Conservation (phyloP, 2,113 vertebrate genomes). For the Entomyzon cyanotis region DNA sequence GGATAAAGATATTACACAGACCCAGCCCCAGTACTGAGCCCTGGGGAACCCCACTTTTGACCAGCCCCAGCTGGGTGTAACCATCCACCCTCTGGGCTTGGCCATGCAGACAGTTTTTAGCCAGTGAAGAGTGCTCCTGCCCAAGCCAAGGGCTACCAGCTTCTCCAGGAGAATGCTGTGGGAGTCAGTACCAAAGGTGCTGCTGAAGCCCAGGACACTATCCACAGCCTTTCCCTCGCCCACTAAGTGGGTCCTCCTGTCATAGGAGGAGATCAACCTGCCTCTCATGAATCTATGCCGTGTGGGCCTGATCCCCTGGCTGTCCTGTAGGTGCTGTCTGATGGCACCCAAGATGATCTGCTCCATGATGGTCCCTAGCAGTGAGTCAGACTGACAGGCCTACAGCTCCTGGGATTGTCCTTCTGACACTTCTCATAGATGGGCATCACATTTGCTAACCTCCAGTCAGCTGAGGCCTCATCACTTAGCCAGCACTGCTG, state of each 20-base stretch:
- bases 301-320: not conserved
- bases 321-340: not conserved
- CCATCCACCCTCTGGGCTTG: not conserved
- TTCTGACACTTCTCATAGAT: fast-evolving
- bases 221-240: not conserved
- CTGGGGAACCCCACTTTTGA: not conserved
- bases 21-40: fast-evolving
- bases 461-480: not conserved
- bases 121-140: not conserved
- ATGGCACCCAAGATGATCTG: not conserved
- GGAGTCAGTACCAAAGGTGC: not conserved
- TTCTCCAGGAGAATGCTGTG: not conserved
- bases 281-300: not conserved
- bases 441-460: not conserved
- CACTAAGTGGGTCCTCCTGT: not conserved
- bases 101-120: not conserved
- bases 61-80: not conserved
- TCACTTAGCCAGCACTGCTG: not conserved
- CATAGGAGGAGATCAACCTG: not conserved
- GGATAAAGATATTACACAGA: not conserved
- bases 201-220: not conserved
- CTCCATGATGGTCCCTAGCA: no score
- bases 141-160: not conserved
- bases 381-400: not conserved
- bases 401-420: not conserved